Evolutionary conservation across 2,888 invertebrate species (phyloP).

Genomic region (Ditula angustiorana): DNA sequence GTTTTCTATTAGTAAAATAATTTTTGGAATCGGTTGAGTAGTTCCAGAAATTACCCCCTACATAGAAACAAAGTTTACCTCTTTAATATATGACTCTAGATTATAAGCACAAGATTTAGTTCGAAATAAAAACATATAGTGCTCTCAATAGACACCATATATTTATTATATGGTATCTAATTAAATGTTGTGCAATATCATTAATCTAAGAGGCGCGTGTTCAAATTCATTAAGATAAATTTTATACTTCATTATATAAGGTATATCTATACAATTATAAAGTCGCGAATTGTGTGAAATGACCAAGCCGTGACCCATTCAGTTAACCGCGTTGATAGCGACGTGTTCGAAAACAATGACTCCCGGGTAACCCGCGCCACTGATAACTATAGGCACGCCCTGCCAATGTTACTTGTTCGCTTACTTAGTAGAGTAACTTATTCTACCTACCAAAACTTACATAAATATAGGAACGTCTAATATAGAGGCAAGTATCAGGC

Average conservation of each 20-base stretch:
- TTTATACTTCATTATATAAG: neutral
- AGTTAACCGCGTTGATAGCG: slow-evolving; percentile 24
- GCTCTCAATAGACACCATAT: too few relatives aligned
- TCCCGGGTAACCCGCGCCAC: slow-evolving; percentile 2
- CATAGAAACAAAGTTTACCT: too few relatives aligned
- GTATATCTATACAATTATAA: neutral
- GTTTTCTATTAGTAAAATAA: too few relatives aligned
- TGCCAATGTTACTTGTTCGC: neutral
- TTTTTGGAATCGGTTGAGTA: too few relatives aligned
- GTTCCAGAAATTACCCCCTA: too few relatives aligned
- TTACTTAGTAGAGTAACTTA: neutral
- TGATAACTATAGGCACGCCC: slow-evolving; percentile 1
- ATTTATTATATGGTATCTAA: neutral
- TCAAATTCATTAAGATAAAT: slow-evolving; percentile 17
- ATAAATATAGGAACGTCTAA: too few relatives aligned
- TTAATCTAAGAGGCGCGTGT: slow-evolving; percentile 8
- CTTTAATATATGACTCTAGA: too few relatives aligned
- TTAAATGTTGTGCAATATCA: slow-evolving; percentile 6
- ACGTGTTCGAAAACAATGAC: slow-evolving; percentile 10
- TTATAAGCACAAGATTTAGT: too few relatives aligned
- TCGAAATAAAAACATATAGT: too few relatives aligned
- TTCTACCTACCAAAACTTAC: neutral
- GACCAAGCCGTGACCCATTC: slow-evolving; percentile 19
- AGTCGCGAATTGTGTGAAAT: slow-evolving; percentile 3
- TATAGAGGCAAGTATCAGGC: too few relatives aligned